A percentile compares a stretch with the other conserved stretches of the same genome.
Conservation (phyloP, 2,888 invertebrate species). For the Drosophila glabriapex region DNA sequence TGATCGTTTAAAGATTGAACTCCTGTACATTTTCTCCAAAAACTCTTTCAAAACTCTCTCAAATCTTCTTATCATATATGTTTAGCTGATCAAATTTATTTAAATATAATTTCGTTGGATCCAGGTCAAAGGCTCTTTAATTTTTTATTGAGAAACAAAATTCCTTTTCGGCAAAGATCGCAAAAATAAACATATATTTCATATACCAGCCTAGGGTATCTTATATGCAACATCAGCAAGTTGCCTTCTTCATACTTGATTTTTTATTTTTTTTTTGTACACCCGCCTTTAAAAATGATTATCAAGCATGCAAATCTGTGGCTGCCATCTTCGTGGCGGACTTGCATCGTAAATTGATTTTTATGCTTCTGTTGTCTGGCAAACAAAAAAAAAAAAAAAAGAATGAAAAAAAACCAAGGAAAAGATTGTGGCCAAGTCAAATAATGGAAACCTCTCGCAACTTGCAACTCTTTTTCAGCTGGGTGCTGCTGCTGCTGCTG, state of each 20-base stretch:
- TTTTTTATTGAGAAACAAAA: background rate
- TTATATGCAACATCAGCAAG: background rate
- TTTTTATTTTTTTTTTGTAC: background rate
- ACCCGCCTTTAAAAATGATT: slow-evolving; percentile 73
- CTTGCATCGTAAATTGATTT: slow-evolving; percentile 79
- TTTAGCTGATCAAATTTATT: background rate
- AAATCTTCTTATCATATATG: background rate
- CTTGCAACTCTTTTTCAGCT: slow-evolving; percentile 45
- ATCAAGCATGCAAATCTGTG: slow-evolving; percentile 82
- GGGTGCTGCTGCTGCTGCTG: slow-evolving; percentile 46
- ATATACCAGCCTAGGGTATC: slow-evolving; percentile 8
- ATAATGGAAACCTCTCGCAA: slow-evolving; percentile 36
- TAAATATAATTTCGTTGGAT: background rate
- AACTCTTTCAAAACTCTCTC: background rate
- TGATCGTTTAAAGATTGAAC: background rate
- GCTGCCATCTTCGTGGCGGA: slow-evolving; percentile 48
- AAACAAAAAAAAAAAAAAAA: background rate
- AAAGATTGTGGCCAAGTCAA: slow-evolving; percentile 29
- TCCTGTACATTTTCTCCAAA: background rate
- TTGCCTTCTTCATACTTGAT: background rate
- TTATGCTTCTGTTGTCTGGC: slow-evolving; percentile 72
- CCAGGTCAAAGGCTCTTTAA: background rate
- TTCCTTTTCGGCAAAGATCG: background rate
- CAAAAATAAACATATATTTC: background rate
- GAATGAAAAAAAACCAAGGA: background rate